Conservation (phyloP, 1,140 invertebrate species). For the Aleiodes sp. region DNA sequence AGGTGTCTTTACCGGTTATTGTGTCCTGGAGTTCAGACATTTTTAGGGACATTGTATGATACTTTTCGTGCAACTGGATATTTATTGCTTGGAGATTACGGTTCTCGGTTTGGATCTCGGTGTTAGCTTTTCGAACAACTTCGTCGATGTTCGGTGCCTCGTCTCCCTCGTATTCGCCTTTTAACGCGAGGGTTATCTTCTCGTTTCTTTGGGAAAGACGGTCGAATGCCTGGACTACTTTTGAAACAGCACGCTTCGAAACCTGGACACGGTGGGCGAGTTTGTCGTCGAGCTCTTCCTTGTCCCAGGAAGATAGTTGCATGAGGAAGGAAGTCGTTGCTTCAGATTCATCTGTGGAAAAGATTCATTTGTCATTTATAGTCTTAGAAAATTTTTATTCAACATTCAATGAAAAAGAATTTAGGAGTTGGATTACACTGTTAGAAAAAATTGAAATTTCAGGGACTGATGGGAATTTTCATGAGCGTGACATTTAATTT, state of each 20-base stretch:
- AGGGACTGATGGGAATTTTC: too few relatives aligned
- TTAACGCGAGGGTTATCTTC: constrained; percentile 88
- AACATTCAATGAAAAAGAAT: too few relatives aligned
- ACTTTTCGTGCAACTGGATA: constrained; percentile 91
- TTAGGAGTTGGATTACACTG: too few relatives aligned
- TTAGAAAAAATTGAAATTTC: too few relatives aligned
- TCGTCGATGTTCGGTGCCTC: constrained; percentile 81
- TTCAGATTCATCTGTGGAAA: constrained; percentile 91
- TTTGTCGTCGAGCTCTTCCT: constrained; percentile 95
- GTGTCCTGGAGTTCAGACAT: constrained; percentile 92
- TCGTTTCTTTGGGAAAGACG: constrained; percentile 92
- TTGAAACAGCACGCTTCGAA: constrained; percentile 92
- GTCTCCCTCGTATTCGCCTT: constrained; percentile 80
- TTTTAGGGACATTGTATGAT: constrained; percentile 91
- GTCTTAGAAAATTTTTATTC: background rate
- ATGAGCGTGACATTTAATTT: too few relatives aligned
- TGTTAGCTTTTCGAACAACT: constrained; percentile 81
- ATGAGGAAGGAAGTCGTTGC: constrained; percentile 96
- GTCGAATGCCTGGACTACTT: constrained; percentile 96
- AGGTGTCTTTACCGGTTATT: constrained; percentile 89
- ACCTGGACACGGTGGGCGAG: constrained; percentile 93
- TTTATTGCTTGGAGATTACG: constrained; percentile 90
- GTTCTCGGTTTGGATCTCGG: constrained; percentile 91
- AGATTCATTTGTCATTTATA: constrained; percentile 17
- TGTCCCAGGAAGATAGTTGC: constrained; percentile 97